Evolutionary conservation across 1,140 invertebrate species (phyloP).

Genomic region (Oscheius sp.): DNA sequence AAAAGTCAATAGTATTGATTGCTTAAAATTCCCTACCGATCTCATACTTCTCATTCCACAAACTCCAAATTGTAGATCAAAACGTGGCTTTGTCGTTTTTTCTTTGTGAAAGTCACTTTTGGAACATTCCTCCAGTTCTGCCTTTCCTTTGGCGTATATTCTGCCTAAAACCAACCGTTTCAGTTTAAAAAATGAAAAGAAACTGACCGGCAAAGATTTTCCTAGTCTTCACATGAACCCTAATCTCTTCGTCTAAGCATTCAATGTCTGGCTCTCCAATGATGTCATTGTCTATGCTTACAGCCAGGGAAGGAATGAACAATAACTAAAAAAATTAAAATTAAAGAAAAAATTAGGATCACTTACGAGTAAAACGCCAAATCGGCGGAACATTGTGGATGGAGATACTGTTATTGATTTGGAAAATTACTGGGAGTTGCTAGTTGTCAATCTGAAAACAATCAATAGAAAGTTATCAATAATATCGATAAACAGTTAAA

Average conservation of each 20-base stretch:
- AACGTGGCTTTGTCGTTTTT: slow-evolving; percentile 57
- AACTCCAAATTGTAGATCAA: slow-evolving; percentile 52
- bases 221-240: slow-evolving; percentile 57
- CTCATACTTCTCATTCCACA: slow-evolving; percentile 60
- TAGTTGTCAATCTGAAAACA: too few relatives aligned
- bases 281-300: slow-evolving; percentile 59
- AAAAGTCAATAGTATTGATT: not conserved
- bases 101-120: slow-evolving; percentile 56
- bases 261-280: slow-evolving; percentile 61
- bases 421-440: not conserved
- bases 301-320: not conserved
- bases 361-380: slow-evolving; percentile 1
- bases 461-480: too few relatives aligned
- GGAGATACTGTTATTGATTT: not conserved
- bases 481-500: not conserved
- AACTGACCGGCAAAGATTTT: slow-evolving; percentile 51
- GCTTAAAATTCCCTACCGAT: slow-evolving; percentile 46
- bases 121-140: slow-evolving; percentile 56
- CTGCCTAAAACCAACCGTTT: slow-evolving; percentile 40
- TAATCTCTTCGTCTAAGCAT: slow-evolving; percentile 59
- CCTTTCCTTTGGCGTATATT: slow-evolving; percentile 60
- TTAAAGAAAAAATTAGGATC: not conserved
- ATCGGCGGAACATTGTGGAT: slow-evolving; percentile 6
- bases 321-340: not conserved
- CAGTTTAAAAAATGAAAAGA: not conserved